Evolutionary conservation across 1,140 invertebrate species (phyloP), one percentile per base, ranked within the genome.

Genomic region (Lasioglossum albipes): DNA sequence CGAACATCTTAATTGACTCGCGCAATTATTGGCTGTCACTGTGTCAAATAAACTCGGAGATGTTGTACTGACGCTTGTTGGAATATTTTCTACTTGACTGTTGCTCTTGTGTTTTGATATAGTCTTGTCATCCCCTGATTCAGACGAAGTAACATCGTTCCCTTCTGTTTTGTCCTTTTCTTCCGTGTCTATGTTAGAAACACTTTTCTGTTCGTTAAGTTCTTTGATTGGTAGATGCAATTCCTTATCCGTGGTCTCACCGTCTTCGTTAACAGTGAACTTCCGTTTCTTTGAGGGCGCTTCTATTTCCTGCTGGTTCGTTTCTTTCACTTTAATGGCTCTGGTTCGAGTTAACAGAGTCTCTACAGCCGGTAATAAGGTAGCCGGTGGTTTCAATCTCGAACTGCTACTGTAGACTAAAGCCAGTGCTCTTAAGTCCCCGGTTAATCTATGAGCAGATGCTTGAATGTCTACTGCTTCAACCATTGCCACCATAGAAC

Each of bases 381-480:
- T 88, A 27, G 88, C 62, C 2, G 91, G 87, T 27, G 93, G 91
- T 75, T 93, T 91, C 22, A 93, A 76, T 80, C 92, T 90, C 10
- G 90, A 88, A 16, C 92, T 92, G 66, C 91, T 92, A 75, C 92
- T 94, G 76, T 94, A 94, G 7, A 95, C 94, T 12, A 95, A 86
- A n/a, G 93, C 91, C 22, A 95, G 79, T 1, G 94, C 94, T 75
- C 94, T 89, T 36, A 95, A 79, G 76, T 95, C 94, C 3, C 94
- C 95, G 2, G 94, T 93, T 18, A 95, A 84, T 68, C 94, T 91
- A 75, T 93, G 94, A 0, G 94, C 94, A 27, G 91, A 92, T 1
- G 87, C 84, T 62, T 92, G 89, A 7, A 95, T 89, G 74, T 95
- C 94, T 0, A 95, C 91, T 0, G 93, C 92, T 10, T 92, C 91